Evolutionary conservation across 2,797 vertebrate genomes (phyloP).

Genomic region (Lophius americanus): DNA sequence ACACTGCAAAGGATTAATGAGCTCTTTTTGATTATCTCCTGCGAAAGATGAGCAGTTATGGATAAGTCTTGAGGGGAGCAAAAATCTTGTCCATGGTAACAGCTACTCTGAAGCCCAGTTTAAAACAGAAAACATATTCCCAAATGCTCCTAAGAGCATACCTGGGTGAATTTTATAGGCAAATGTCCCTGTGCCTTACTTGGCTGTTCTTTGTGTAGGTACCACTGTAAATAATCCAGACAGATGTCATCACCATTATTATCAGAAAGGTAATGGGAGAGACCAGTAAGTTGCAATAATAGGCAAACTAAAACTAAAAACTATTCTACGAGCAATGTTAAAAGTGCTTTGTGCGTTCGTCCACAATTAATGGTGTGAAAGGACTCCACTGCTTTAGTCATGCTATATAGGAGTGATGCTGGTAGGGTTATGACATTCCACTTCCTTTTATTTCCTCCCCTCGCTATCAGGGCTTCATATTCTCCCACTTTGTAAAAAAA

Average conservation of each 20-base stretch:
- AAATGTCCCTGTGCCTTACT: background rate
- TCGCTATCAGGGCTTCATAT: slow-evolving; percentile 34
- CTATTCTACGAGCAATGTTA: slow-evolving; percentile 20
- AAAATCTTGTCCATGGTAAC: slow-evolving; percentile 21
- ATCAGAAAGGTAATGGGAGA: slow-evolving; percentile 14
- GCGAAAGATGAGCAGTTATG: too few species aligned
- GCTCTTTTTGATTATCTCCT: too few species aligned
- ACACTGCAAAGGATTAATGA: too few species aligned
- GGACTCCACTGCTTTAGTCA: slow-evolving; percentile 70
- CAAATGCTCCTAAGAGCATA: slow-evolving; percentile 1
- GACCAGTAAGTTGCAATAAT: slow-evolving; percentile 12
- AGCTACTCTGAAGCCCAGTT: slow-evolving; percentile 5
- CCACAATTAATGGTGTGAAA: slow-evolving; percentile 65
- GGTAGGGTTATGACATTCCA: slow-evolving; percentile 57
- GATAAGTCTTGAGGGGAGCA: slow-evolving; percentile 27
- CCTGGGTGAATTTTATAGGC: slow-evolving; percentile 9
- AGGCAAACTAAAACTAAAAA: too few species aligned
- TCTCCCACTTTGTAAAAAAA: slow-evolving; percentile 15
- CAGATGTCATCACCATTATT: slow-evolving; percentile 10
- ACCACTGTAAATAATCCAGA: slow-evolving; percentile 5
- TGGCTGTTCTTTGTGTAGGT: slow-evolving; percentile 2
- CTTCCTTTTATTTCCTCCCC: slow-evolving; percentile 62
- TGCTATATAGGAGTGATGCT: slow-evolving; percentile 60
- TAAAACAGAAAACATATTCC: slow-evolving; percentile 15
- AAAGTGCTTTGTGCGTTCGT: too few species aligned